Evolutionary conservation across 2,888 invertebrate species (phyloP).

Genomic region (Sinotaia quadrata): DNA sequence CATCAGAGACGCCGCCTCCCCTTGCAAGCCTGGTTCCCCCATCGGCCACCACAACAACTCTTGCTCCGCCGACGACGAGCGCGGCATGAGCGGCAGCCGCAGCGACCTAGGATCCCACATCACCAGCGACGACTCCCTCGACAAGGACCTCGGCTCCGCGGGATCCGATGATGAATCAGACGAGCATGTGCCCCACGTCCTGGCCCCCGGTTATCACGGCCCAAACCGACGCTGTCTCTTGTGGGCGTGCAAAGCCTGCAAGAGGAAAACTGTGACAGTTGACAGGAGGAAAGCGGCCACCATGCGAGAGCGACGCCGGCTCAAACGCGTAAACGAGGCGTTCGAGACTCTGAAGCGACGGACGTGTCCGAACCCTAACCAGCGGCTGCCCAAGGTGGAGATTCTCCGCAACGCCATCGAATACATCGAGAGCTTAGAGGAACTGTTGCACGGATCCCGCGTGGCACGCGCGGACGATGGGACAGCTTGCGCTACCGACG

Average conservation of each 20-base stretch:
- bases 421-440: conserved; percentile 85
- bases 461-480: conserved; percentile 49
- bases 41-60: conserved; percentile 3
- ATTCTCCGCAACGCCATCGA: conserved; percentile 97
- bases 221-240: conserved; percentile 84
- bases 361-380: conserved; percentile 95
- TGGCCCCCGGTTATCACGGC: conserved; percentile 72
- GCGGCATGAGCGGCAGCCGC: background rate
- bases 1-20: background rate
- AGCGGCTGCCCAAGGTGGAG: conserved; percentile 96
- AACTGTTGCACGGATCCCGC: conserved; percentile 71
- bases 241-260: conserved; percentile 98
- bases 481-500: conserved; percentile 49
- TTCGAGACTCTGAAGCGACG: conserved; percentile 94
- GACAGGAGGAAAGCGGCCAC: conserved; percentile 98
- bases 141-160: conserved; percentile 44
- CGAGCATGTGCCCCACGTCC: conserved; percentile 69
- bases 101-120: conserved; percentile 3
- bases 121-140: conserved; percentile 33
- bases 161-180: conserved; percentile 52
- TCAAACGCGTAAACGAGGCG: conserved; percentile 98
- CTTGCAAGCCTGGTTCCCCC: background rate
- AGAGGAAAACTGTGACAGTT: conserved; percentile 90
- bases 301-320: conserved; percentile 89
- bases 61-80: background rate